Base-by-base conservation (phyloP, 2,888 invertebrate genomes). In the Pilophorus perplexus region DNA sequence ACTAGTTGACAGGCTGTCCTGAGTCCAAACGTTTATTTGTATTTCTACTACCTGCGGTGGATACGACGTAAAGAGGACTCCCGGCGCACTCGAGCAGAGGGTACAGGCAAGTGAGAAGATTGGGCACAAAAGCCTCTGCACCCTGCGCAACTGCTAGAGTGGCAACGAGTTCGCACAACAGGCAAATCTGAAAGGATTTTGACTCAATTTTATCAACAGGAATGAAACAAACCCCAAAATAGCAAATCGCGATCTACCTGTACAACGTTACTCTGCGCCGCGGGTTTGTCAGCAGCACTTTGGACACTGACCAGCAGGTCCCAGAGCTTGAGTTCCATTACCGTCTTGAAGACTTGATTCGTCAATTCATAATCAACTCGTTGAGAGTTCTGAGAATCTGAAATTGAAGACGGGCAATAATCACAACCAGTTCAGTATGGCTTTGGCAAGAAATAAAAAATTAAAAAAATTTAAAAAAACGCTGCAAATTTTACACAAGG, bases 161-260 rank as follows among this genome's bases (percentile, higher is more conserved):
- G 0, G 86, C 89, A 16, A 90, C 76, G 1, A 88, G 87, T 75
- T 90, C 89, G 0, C 85, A 78, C 68, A 88, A 78, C 4, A 89
- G 75, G 73, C 89, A 89, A 44, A 82, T 79, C 72, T 85, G 83
- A 38, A 84, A 52, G 23, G 33, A n/a, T n/a, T n/a, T n/a, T n/a
- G n/a, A n/a, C n/a, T n/a, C n/a, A n/a, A n/a, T n/a, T n/a, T n/a
- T n/a, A n/a, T n/a, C n/a, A n/a, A n/a, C n/a, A n/a, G n/a, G n/a
- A n/a, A n/a, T n/a, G n/a, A n/a, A n/a, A n/a, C 33, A 8, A 33
- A 33, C 6, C 12, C 33, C 12, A 33, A 33, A 33, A 8, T 33
- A 33, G 6, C 12, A 6, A 33, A 33, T 8, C 10, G 22, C 18
- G 20, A n/a, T 23, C 16, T 8, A 64, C 64, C 64, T 52, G 50